Evolutionary conservation across 1,140 invertebrate genomes (phyloP).

Genomic region (Psix sp.): DNA sequence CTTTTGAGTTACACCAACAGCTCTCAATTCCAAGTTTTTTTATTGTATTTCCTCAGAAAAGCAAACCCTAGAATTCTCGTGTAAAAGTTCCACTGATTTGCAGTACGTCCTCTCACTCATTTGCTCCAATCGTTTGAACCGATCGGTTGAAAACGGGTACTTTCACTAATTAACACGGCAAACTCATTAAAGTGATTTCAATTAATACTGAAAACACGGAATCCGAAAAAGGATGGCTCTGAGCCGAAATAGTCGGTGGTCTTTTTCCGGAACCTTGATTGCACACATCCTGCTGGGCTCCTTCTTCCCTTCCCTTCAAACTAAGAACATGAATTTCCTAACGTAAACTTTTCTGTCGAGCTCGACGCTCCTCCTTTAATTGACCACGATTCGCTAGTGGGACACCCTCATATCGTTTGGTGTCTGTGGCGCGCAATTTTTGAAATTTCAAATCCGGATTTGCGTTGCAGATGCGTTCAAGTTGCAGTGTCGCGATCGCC

Average conservation of each 20-base stretch:
- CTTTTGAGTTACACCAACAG: too few relatives aligned
- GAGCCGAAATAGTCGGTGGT: conserved; percentile 30
- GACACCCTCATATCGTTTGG: conserved; percentile 57
- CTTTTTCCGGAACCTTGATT: conserved; percentile 51
- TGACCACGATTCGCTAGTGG: conserved; percentile 73
- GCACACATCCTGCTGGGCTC: conserved; percentile 23
- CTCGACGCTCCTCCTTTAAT: conserved; percentile 66
- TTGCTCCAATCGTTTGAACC: conserved; percentile 33
- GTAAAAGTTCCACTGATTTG: conserved; percentile 11
- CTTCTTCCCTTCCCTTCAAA: conserved; percentile 18
- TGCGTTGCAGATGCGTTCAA: conserved; percentile 76
- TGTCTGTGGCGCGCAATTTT: conserved; percentile 59
- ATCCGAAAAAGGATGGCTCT: conserved; percentile 37
- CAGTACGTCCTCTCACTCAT: conserved; percentile 23
- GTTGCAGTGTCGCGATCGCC: conserved; percentile 73
- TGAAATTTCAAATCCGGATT: conserved; percentile 71
- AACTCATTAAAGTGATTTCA: conserved; percentile 53
- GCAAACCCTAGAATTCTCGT: conserved; percentile 1
- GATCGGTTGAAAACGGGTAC: conserved; percentile 32
- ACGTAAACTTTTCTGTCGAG: conserved; percentile 26
- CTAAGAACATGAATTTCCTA: conserved; percentile 46
- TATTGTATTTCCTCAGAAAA: conserved; percentile 27
- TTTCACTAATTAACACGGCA: conserved; percentile 54
- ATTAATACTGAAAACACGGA: conserved; percentile 56
- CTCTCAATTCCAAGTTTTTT: too few relatives aligned